Percentiles rank a stretch among this genome's conserved stretches.
Evolutionary conservation across 1,140 invertebrate genomes (phyloP).

Genomic region (Leptestheria dahalacensis): DNA sequence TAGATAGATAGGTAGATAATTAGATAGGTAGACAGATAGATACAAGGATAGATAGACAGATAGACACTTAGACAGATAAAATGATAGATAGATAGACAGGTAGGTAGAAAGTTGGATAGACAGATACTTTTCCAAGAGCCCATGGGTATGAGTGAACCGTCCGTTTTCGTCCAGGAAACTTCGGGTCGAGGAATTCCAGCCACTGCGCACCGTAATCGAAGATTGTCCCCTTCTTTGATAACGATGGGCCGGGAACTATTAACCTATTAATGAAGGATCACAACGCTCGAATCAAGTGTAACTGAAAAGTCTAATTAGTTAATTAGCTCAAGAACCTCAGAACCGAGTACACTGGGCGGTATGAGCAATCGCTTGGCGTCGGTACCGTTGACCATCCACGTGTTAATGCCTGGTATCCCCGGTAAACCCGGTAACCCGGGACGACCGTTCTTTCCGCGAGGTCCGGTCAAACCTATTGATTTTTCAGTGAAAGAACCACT

Average conservation of each 20-base stretch:
- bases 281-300: too few relatives aligned
- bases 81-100: neutral
- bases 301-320: neutral
- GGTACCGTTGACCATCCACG: slow-evolving; percentile 47
- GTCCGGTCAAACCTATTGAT: slow-evolving; percentile 19
- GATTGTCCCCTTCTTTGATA: slow-evolving; percentile 53
- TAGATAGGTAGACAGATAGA: neutral
- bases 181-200: slow-evolving; percentile 54
- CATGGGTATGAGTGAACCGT: slow-evolving; percentile 43
- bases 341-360: slow-evolving; percentile 59
- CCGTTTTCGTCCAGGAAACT: slow-evolving; percentile 57
- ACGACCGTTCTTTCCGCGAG: slow-evolving; percentile 20
- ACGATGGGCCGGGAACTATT: slow-evolving; percentile 30
- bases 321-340: slow-evolving; percentile 20
- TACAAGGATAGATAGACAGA: slow-evolving; percentile 15
- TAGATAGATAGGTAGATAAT: neutral
- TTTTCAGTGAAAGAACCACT: neutral
- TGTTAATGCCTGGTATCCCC: slow-evolving; percentile 49
- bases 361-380: slow-evolving; percentile 46
- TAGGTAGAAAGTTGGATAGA: neutral
- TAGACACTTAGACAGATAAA: slow-evolving; percentile 23
- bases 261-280: slow-evolving; percentile 20
- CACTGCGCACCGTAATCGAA: slow-evolving; percentile 57
- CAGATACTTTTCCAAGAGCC: slow-evolving; percentile 42
- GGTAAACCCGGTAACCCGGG: slow-evolving; percentile 20